Conservation (phyloP, 2,797 vertebrate genomes). For the Onychomys torridus region DNA sequence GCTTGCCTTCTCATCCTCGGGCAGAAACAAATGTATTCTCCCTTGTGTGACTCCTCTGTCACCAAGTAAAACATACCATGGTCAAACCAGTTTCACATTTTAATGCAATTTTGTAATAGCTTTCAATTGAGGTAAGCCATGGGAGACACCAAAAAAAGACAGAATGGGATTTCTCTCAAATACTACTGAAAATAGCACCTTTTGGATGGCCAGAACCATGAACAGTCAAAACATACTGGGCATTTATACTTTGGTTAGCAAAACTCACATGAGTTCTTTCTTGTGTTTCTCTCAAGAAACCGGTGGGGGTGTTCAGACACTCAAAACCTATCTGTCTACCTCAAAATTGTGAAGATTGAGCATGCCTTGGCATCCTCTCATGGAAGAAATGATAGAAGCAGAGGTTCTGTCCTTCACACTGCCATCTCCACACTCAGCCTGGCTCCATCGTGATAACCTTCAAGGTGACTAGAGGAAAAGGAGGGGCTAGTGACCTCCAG, state of each 20-base stretch:
- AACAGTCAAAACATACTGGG: neutral
- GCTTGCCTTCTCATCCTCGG: neutral
- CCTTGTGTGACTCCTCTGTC: neutral
- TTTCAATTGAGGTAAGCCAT: neutral
- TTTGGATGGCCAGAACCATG: neutral
- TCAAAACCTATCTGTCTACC: neutral
- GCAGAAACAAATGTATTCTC: neutral
- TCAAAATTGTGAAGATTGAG: neutral
- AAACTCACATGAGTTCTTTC: neutral
- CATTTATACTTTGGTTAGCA: neutral
- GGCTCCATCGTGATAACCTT: neutral
- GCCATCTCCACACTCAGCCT: neutral
- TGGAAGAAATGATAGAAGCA: neutral
- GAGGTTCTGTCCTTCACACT: neutral
- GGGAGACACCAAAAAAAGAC: neutral
- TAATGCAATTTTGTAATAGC: neutral
- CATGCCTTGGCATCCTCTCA: neutral
- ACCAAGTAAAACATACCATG: neutral
- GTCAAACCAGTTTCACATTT: slow-evolving; percentile 36
- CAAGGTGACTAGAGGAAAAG: neutral
- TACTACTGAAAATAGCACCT: neutral
- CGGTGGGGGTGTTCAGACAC: neutral
- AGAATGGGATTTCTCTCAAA: neutral
- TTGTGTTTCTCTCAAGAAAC: neutral
- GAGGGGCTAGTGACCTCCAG: neutral